Conservation (phyloP, 2,113 vertebrate genomes). For the Hucho hucho region DNA sequence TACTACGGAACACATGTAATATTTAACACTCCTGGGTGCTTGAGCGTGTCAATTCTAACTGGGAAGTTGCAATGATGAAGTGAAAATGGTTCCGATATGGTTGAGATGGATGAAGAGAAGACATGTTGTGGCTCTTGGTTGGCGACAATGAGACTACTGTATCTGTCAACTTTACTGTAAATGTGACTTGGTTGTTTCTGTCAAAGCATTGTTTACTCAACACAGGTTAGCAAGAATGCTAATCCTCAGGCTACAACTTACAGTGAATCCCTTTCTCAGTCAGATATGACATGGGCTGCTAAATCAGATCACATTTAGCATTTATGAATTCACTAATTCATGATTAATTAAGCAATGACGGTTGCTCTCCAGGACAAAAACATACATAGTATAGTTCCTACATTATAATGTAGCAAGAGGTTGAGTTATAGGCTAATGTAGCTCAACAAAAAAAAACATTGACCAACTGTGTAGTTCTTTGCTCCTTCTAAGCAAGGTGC, state of each 20-base stretch:
- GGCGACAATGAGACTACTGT: neutral
- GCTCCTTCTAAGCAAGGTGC: neutral
- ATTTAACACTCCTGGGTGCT: constrained; percentile 46
- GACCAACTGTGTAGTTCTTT: neutral
- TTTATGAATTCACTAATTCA: neutral
- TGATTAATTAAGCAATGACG: neutral
- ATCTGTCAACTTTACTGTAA: neutral
- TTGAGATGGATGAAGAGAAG: constrained; percentile 19
- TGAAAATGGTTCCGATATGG: neutral
- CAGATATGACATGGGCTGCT: neutral
- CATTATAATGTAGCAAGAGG: too few relatives aligned
- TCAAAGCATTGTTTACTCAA: neutral
- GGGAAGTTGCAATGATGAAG: constrained; percentile 37
- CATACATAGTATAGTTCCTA: neutral
- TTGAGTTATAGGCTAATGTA: neutral
- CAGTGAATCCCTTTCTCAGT: neutral
- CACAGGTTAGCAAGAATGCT: neutral
- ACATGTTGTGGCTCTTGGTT: neutral
- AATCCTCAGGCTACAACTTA: neutral
- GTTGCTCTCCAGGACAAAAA: neutral
- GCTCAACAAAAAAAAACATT: neutral
- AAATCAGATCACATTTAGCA: neutral
- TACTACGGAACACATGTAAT: constrained; percentile 40
- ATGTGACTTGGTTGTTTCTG: too few relatives aligned
- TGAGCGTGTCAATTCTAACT: constrained; percentile 27